These are phyloP conservation scores for Fukomys damarensis DNA, from an alignment of 2,113 vertebrate genomes.

Conservation along the genomic window DNA sequence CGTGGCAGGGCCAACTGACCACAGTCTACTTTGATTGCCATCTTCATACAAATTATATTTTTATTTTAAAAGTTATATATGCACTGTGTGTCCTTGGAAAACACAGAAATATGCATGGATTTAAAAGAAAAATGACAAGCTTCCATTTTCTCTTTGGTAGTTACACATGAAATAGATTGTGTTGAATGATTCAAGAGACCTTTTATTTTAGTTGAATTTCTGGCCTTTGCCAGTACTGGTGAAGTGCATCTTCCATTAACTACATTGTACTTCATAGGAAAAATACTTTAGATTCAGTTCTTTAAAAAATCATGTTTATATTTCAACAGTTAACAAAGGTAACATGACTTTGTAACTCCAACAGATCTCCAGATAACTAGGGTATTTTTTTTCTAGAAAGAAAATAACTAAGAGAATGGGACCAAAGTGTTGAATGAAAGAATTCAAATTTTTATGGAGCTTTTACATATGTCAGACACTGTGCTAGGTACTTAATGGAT, in stretches of 20 bases:
- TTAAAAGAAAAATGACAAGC: constrained; percentile 22
- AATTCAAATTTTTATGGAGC: neutral
- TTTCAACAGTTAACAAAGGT: neutral
- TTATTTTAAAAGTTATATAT: constrained; percentile 44
- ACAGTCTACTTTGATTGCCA: neutral
- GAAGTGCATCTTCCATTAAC: neutral
- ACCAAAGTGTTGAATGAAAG: neutral
- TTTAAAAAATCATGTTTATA: neutral
- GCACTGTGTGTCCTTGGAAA: constrained; percentile 13
- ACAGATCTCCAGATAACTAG: neutral
- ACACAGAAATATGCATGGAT: neutral
- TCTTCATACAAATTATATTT: constrained; percentile 17
- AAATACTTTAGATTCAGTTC: constrained; percentile 5
- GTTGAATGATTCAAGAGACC: neutral
- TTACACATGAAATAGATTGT: neutral
- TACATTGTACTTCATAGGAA: neutral
- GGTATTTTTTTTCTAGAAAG: neutral
- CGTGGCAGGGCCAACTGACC: neutral
- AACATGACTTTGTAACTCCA: neutral
- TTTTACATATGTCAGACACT: neutral
- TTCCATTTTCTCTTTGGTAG: neutral
- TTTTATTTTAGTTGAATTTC: neutral
- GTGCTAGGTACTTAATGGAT: neutral
- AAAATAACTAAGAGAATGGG: neutral
- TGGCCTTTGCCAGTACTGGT: neutral